Percentiles rank a stretch among this genome's conserved stretches.
These are phyloP conservation scores for Drosophila pegasa DNA, from an alignment of 2,888 invertebrate species.

Conservation along the genomic window DNA sequence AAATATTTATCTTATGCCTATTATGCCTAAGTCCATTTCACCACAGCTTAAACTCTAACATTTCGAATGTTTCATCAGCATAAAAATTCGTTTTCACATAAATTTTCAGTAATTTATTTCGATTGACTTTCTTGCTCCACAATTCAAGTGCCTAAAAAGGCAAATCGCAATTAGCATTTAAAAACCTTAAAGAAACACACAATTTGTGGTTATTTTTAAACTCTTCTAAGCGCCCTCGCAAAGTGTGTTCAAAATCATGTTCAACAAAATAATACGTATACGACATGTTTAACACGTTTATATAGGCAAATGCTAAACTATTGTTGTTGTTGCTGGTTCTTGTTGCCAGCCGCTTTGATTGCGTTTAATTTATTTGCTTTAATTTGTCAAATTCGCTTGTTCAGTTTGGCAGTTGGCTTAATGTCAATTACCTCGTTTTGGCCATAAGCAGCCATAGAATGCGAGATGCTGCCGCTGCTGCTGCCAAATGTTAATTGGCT, in stretches of 20 bases:
- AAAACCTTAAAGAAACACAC: neutral
- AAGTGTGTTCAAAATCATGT: neutral
- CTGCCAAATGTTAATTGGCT: constrained; percentile 29
- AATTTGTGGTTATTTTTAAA: neutral
- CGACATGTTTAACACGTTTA: constrained; percentile 4
- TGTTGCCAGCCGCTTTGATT: constrained; percentile 43
- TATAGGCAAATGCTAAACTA: constrained; percentile 10
- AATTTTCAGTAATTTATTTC: neutral
- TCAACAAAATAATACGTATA: constrained; percentile 19
- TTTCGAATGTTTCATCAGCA: neutral
- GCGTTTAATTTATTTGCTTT: constrained; percentile 63
- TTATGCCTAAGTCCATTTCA: no score
- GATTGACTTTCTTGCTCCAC: neutral
- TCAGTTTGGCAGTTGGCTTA: constrained; percentile 50
- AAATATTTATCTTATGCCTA: no score
- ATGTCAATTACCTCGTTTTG: constrained; percentile 66
- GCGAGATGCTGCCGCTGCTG: constrained; percentile 14
- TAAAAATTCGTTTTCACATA: neutral
- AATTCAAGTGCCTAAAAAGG: neutral
- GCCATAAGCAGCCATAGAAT: constrained; percentile 49
- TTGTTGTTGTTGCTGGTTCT: constrained; percentile 2
- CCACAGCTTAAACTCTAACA: neutral
- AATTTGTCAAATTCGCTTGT: constrained; percentile 64
- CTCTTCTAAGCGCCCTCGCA: neutral
- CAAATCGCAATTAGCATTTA: neutral